These are phyloP conservation scores for Leucozona laternaria DNA, from an alignment of 2,888 invertebrate genomes.

Conservation along the genomic window DNA sequence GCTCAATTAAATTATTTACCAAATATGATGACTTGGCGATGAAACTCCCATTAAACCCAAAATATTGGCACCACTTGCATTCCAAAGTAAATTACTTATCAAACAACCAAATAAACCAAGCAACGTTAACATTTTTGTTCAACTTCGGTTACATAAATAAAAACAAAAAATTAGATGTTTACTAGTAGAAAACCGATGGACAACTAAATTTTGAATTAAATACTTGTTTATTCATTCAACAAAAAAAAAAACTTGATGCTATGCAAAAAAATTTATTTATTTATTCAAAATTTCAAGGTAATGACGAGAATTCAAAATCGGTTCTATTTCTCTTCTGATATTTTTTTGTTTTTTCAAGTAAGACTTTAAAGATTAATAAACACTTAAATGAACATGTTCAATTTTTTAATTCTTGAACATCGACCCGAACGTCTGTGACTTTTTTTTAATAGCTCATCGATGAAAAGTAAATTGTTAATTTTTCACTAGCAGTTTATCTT, in stretches of 20 bases:
- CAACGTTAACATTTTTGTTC: neutral
- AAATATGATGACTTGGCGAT: slow-evolving; percentile 78
- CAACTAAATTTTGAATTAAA: slow-evolving; percentile 6
- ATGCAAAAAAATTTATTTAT: slow-evolving; percentile 10
- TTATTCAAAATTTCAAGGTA: neutral
- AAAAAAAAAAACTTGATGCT: neutral
- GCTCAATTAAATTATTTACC: slow-evolving; percentile 48
- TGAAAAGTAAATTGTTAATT: too few species aligned
- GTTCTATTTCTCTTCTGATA: neutral
- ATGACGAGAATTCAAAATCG: neutral
- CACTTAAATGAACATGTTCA: slow-evolving; percentile 3
- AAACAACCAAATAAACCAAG: slow-evolving; percentile 6
- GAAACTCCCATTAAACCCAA: slow-evolving; percentile 77
- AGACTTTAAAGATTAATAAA: slow-evolving; percentile 14
- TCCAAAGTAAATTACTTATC: neutral
- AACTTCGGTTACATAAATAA: neutral
- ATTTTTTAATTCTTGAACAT: neutral
- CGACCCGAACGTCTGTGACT: neutral
- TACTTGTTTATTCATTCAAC: neutral
- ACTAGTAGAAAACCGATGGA: neutral
- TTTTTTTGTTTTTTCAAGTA: slow-evolving; percentile 1
- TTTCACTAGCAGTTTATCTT: neutral
- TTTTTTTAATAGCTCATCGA: neutral
- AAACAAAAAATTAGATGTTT: neutral
- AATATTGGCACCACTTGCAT: slow-evolving; percentile 72